A percentile compares a stretch with the other conserved stretches of the same genome.
Evolutionary conservation across 2,888 invertebrate species (phyloP).

Genomic region (Pandemis heparana): DNA sequence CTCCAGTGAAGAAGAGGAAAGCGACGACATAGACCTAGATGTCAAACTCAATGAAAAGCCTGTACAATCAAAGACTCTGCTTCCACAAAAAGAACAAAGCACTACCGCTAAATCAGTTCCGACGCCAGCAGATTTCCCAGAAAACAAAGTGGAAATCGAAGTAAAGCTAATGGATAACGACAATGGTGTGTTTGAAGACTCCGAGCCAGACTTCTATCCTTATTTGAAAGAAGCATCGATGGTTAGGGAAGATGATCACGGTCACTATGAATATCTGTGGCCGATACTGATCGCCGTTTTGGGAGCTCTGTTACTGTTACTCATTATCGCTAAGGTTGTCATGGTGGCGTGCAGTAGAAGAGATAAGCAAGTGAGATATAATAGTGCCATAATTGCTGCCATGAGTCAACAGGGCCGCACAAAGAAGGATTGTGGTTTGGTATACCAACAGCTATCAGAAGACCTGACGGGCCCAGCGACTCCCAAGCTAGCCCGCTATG

Average conservation of each 20-base stretch:
- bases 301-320: slow-evolving; percentile 83
- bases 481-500: slow-evolving; percentile 89
- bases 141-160: slow-evolving; percentile 63
- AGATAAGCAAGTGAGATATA: slow-evolving; percentile 75
- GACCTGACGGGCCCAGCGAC: slow-evolving; percentile 89
- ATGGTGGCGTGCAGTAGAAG: slow-evolving; percentile 70
- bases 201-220: slow-evolving; percentile 58
- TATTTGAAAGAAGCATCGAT: slow-evolving; percentile 60
- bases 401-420: slow-evolving; percentile 84
- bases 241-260: slow-evolving; percentile 69
- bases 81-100: slow-evolving; percentile 8
- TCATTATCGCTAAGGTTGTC: slow-evolving; percentile 83
- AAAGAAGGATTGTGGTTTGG: slow-evolving; percentile 90
- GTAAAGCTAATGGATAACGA: slow-evolving; percentile 73
- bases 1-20: slow-evolving; percentile 65
- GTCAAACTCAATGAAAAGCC: slow-evolving; percentile 71
- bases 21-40: slow-evolving; percentile 73
- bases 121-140: slow-evolving; percentile 37
- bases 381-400: slow-evolving; percentile 82
- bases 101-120: slow-evolving; percentile 43
- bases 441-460: slow-evolving; percentile 92
- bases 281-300: slow-evolving; percentile 86
- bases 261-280: slow-evolving; percentile 83
- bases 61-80: slow-evolving; percentile 43
- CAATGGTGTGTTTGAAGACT: slow-evolving; percentile 57